Percentiles rank a stretch among this genome's conserved stretches.
phyloP scores from a whole-genome alignment of 2,888 invertebrate genomes.

The Tethea ocularis region DNA sequence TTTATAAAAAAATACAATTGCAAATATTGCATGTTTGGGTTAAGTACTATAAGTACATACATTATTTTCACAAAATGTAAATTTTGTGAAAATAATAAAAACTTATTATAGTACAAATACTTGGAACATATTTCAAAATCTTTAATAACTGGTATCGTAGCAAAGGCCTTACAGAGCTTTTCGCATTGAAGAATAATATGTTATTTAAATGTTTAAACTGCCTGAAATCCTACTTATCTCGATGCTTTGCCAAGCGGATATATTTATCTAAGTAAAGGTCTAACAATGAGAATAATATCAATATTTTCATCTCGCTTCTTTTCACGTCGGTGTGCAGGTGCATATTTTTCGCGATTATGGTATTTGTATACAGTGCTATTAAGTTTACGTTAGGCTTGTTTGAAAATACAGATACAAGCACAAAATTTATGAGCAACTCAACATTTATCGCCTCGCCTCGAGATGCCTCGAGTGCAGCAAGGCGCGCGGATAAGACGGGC shows the following conservation, averaged over 20 bases:
- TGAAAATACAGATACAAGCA: neutral
- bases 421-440: constrained; percentile 5
- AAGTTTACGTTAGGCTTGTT: constrained; percentile 17
- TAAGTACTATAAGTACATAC: neutral
- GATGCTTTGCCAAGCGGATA: neutral
- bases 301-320: constrained; percentile 29
- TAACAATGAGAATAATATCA: constrained; percentile 41
- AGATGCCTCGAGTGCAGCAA: constrained; percentile 24
- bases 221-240: neutral
- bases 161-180: too few species aligned
- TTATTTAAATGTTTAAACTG: neutral
- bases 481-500: constrained; percentile 18
- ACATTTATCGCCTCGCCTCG: constrained; percentile 29
- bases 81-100: neutral
- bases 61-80: neutral
- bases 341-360: constrained; percentile 14
- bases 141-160: too few species aligned
- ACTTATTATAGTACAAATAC: too few species aligned
- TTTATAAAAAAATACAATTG: neutral
- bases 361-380: constrained; percentile 22
- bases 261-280: neutral
- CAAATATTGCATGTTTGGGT: neutral
- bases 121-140: neutral
- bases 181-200: neutral
- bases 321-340: constrained; percentile 27